A percentile compares a stretch with the other conserved stretches of the same genome.
Conservation (phyloP, 1,140 invertebrate genomes). For the Heliconius hermathena region DNA sequence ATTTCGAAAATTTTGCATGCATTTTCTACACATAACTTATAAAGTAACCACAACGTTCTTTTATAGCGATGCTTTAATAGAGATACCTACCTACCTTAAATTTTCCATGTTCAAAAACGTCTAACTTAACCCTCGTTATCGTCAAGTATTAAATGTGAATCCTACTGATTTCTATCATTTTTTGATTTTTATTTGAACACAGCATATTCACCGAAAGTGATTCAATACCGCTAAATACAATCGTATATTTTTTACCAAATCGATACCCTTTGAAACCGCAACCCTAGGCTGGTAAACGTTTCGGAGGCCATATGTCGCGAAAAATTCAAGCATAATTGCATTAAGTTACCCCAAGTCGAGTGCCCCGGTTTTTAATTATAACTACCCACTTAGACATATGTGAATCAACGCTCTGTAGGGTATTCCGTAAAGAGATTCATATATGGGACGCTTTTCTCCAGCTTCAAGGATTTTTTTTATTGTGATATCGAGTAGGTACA, state of each 20-base stretch:
- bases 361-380: slow-evolving; percentile 72
- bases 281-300: slow-evolving; percentile 49
- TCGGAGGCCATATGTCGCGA: slow-evolving; percentile 75
- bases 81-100: too few relatives aligned
- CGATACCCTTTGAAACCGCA: slow-evolving; percentile 51
- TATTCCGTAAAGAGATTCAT: slow-evolving; percentile 7
- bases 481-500: too few relatives aligned
- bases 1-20: too few relatives aligned
- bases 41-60: background rate
- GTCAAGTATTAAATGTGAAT: too few relatives aligned
- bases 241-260: slow-evolving; percentile 43
- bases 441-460: background rate
- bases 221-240: slow-evolving; percentile 42
- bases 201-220: background rate
- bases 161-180: too few relatives aligned
- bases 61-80: too few relatives aligned
- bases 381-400: slow-evolving; percentile 78
- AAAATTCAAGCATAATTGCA: slow-evolving; percentile 78
- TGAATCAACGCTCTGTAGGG: slow-evolving; percentile 31
- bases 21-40: too few relatives aligned
- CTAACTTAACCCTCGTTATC: too few relatives aligned
- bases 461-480: background rate
- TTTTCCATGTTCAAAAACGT: too few relatives aligned
- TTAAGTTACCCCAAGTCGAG: slow-evolving; percentile 72
- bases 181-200: background rate